Evolutionary conservation across 1,140 invertebrate species (phyloP).

Genomic region (Lordiphosa mommai): DNA sequence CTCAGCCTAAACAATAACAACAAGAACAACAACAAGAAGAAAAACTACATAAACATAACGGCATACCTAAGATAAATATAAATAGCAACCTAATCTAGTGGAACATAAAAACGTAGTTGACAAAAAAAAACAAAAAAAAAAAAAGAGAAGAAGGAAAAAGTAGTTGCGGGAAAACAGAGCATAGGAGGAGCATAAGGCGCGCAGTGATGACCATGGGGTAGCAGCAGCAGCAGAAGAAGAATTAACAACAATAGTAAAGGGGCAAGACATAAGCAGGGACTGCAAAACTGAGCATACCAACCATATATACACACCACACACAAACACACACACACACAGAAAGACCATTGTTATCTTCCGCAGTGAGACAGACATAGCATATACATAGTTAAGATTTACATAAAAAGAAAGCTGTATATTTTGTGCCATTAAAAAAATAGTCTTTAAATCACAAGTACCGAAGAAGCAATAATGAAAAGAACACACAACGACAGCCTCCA

Average conservation of each 20-base stretch:
- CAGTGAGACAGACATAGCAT: constrained; percentile 25
- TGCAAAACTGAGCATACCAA: constrained; percentile 24
- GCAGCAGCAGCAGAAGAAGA: constrained; percentile 12
- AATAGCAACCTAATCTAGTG: constrained; percentile 77
- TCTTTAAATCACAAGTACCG: constrained; percentile 40
- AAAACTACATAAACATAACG: constrained; percentile 74
- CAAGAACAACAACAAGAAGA: constrained; percentile 1
- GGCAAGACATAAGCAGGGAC: constrained; percentile 15
- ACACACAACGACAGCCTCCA: constrained; percentile 42
- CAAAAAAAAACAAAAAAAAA: constrained; percentile 28
- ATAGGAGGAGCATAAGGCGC: constrained; percentile 26
- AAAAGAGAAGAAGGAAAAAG: constrained; percentile 17
- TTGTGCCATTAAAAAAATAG: constrained; percentile 74
- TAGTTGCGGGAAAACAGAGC: constrained; percentile 31
- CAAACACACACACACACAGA: not conserved
- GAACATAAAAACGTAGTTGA: constrained; percentile 75
- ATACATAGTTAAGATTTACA: constrained; percentile 34
- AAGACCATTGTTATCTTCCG: constrained; percentile 32
- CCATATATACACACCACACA: constrained; percentile 12
- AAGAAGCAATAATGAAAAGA: constrained; percentile 37
- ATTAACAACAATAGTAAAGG: too few relatives aligned
- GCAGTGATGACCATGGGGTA: constrained; percentile 17
- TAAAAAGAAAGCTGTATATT: constrained; percentile 68
- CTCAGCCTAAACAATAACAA: constrained; percentile 16
- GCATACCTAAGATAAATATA: constrained; percentile 77